Evolutionary conservation across 1,140 invertebrate genomes (phyloP).

Genomic region (Hirudo medicinalis): DNA sequence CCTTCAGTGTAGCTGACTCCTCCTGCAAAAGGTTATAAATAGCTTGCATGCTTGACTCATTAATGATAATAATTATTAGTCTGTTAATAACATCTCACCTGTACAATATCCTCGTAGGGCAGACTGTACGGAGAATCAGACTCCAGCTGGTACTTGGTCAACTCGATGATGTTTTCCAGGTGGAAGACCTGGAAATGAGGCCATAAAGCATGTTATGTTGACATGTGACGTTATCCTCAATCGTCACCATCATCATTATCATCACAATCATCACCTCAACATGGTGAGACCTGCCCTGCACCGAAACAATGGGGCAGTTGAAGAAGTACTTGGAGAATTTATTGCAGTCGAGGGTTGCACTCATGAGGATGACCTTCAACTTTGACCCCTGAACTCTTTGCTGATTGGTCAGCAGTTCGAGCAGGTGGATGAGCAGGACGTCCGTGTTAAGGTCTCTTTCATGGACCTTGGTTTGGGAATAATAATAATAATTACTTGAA

Average conservation of each 20-base stretch:
- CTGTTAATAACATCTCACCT: conserved; percentile 23
- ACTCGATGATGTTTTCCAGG: conserved; percentile 35
- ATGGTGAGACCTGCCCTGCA: conserved; percentile 35
- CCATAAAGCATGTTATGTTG: background rate
- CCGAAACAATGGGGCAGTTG: conserved; percentile 34
- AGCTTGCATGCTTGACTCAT: background rate
- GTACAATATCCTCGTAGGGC: conserved; percentile 29
- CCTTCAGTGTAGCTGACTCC: conserved; percentile 27
- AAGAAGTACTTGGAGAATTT: conserved; percentile 43
- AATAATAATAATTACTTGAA: no score
- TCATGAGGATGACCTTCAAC: conserved; percentile 48
- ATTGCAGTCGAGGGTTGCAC: conserved; percentile 37
- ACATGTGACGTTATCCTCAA: background rate
- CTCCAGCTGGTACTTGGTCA: conserved; percentile 33
- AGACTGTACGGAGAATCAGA: conserved; percentile 34
- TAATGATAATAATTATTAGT: background rate
- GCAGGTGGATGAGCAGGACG: conserved; percentile 65
- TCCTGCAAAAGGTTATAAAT: conserved; percentile 25
- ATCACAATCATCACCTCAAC: conserved; percentile 28
- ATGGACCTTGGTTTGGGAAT: conserved; percentile 30
- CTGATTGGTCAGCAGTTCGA: conserved; percentile 48
- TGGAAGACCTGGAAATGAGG: conserved; percentile 28
- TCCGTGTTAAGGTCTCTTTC: conserved; percentile 53
- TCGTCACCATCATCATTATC: background rate
- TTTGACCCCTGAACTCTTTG: conserved; percentile 56